Base-by-base conservation (phyloP, 1,140 invertebrate genomes). In the Galleria mellonella region DNA sequence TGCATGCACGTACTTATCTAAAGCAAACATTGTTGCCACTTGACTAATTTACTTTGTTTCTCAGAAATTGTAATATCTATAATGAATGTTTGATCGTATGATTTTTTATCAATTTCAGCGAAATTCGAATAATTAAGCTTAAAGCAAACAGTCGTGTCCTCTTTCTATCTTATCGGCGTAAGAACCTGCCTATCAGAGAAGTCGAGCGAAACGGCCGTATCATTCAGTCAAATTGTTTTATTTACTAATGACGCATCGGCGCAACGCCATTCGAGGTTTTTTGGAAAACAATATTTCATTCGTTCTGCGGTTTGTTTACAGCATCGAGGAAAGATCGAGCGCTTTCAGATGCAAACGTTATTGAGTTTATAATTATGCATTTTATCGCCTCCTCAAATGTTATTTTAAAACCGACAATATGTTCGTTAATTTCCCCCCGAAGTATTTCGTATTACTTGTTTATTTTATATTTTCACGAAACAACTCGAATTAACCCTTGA, bases 341-440 rank as follows among this genome's bases (percentile, higher is more conserved):
- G 17, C 2, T 23, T 23, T 23, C 17, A 23, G 17, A 23, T 23
- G 17, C 17, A 58, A 60, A 56, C 64, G 58, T 36, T 70, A 81
- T 83, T 78, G 70, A 75, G 74, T 76, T 79, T 64, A 62, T 44
- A 68, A 64, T 55, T 62, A 72, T 17, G 66, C 58, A 78, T 64
- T 73, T 81, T 70, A 77, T 72, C 72, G 62, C 64, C 49, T 72
- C 69, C 69, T 81, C 77, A 75, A 78, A 75, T 78, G 78, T 76
- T 72, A 73, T 78, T 81, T 69, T 71, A 62, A 81, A 78, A 77
- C 74, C 65, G 68, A 74, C 70, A 72, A 63, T 74, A 71, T 72
- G 75, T 64, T 70, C 62, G 54, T 32, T 58, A 61, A 72, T 63
- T 52, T 37, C 13, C 17, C 15, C 35, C 13, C 15, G n/a, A 17